A percentile compares a stretch with the other conserved stretches of the same genome.
phyloP scores from a whole-genome alignment of 2,113 vertebrate genomes.

The Podilymbus podiceps region DNA sequence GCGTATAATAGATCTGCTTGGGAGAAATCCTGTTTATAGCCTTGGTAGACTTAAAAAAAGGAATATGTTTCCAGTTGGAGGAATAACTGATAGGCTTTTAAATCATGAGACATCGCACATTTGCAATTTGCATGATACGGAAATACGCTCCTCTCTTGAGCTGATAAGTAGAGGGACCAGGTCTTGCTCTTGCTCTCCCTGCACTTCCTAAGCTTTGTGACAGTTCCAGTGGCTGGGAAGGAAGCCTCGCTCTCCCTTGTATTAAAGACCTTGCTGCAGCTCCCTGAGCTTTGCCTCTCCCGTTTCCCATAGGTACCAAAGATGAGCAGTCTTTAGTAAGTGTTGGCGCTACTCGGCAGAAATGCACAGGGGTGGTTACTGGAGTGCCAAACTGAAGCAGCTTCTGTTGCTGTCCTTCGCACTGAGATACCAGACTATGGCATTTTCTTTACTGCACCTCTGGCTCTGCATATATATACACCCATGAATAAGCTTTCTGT shows the following conservation, averaged over 20 bases:
- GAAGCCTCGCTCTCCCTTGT: neutral
- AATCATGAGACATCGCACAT: rapidly evolving
- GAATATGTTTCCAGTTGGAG: neutral
- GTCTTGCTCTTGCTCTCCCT: neutral
- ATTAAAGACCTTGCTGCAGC: neutral
- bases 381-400: neutral
- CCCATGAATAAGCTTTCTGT: neutral
- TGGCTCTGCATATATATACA: neutral
- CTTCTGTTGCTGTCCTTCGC: neutral
- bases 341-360: neutral
- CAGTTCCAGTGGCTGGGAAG: neutral
- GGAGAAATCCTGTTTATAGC: neutral
- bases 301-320: neutral
- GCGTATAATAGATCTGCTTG: neutral
- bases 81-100: neutral
- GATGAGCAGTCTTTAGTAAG: neutral
- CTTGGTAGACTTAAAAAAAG: neutral
- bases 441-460: neutral
- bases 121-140: rapidly evolving
- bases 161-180: neutral
- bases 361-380: rapidly evolving
- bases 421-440: rapidly evolving
- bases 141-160: neutral
- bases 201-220: neutral
- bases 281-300: neutral